These are phyloP conservation scores for Podotricha telesiphe DNA, from an alignment of 2,888 invertebrate genomes.

Conservation along the genomic window DNA sequence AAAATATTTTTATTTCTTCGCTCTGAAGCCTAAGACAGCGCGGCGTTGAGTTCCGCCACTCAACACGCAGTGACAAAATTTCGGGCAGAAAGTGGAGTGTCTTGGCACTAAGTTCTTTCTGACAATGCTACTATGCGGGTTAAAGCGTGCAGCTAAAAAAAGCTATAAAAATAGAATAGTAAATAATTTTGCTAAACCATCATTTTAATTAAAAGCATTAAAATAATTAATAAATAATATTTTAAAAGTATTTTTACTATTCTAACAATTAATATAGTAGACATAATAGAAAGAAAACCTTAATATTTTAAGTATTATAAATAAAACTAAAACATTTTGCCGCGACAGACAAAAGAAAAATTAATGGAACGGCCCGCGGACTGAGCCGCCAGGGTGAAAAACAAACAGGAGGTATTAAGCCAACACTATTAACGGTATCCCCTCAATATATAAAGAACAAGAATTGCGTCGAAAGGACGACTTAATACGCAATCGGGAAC, in stretches of 20 bases:
- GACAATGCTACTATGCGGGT: no score
- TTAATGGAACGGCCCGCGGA: slow-evolving; percentile 40
- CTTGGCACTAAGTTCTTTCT: no score
- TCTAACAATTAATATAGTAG: background rate
- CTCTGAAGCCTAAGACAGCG: no score
- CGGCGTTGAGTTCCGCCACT: no score
- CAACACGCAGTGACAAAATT: no score
- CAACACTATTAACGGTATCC: slow-evolving; percentile 46
- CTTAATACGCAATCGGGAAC: slow-evolving; percentile 50
- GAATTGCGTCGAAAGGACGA: slow-evolving; percentile 51
- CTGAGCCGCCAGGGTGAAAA: slow-evolving; percentile 40
- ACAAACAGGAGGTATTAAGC: slow-evolving; percentile 45
- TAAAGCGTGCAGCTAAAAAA: no score
- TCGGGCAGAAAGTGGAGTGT: no score
- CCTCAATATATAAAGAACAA: slow-evolving; percentile 48
- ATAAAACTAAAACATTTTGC: slow-evolving; percentile 32
- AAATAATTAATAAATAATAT: background rate
- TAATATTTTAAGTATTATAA: slow-evolving; percentile 26
- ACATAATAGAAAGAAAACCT: slow-evolving; percentile 5
- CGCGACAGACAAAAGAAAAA: slow-evolving; percentile 36
- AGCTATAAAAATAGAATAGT: background rate
- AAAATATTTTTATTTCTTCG: no score
- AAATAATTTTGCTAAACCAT: background rate
- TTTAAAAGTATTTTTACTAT: background rate
- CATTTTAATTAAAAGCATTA: background rate